Base-by-base conservation (phyloP, 2,888 invertebrate species). In the Calliopum simillimum region DNA sequence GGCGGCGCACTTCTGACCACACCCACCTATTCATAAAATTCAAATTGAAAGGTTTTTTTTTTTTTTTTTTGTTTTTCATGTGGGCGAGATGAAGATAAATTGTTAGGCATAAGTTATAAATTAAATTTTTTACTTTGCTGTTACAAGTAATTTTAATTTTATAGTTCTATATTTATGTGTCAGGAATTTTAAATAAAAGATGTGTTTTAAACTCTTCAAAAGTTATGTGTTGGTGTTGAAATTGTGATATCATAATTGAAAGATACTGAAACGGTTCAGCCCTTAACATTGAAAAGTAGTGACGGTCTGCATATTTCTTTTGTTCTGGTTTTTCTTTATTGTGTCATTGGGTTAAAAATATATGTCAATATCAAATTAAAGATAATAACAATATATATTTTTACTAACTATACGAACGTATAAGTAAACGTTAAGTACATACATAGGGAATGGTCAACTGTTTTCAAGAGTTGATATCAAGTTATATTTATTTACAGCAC, bases 1-100 rank as follows among this genome's bases (percentile, higher is more conserved):
- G n/a, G 46, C 51, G 53, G 46, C 51, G 53, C 21, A 53, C 19
- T 53, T 53, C 1, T 53, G 53, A 61, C 43, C 44, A 53, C 13
- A 44, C 55, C 55, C 55, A 65, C 65, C 51, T 55, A 55, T n/a
- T n/a, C 41, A 53, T 55, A 55, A 44, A 53, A 63, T 49, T 16
- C 49, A 21, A 49, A 41, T 16, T 12, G 19, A n/a, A 33, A 51
- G 14, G 51, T 64, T 23, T 51, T 51, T 58, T 0, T 25, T 33
- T 33, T 33, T 33, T 66, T n/a, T 44, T 66, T 58, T 47, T n/a
- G n/a, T n/a, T 44, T 61, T 61, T 47, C 41, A 16, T 41, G 47
- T 47, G 49, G 61, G 47, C 21, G 67, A 67, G 67, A 67, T 67
- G 25, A 67, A 59, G 67, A 67, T 59, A 67, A 49, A 67, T 67